Conservation (phyloP, 2,888 invertebrate species). For the Plusia festucae region DNA sequence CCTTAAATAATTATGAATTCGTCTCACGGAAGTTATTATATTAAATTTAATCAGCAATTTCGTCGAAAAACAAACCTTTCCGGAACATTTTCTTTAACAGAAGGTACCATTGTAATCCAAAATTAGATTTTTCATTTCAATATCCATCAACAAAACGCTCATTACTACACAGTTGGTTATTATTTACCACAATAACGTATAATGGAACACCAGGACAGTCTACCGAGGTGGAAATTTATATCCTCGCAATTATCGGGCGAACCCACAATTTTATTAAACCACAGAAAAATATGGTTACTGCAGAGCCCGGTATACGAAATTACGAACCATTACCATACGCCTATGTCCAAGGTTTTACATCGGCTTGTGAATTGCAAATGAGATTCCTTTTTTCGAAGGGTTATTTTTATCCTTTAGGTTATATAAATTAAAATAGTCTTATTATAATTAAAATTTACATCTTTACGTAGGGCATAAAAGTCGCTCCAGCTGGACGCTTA, state of each 20-base stretch:
- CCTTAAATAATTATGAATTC: too few relatives aligned
- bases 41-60: too few relatives aligned
- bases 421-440: not conserved
- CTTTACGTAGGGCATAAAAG: too few relatives aligned
- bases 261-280: conserved; percentile 60
- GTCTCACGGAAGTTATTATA: too few relatives aligned
- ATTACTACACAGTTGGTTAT: conserved; percentile 41
- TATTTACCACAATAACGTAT: conserved; percentile 29
- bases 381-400: conserved; percentile 20
- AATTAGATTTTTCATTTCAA: conserved; percentile 34
- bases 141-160: conserved; percentile 24
- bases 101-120: conserved; percentile 13
- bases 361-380: conserved; percentile 34
- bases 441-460: too few relatives aligned
- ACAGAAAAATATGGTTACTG: conserved; percentile 45
- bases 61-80: too few relatives aligned
- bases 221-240: conserved; percentile 51
- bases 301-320: conserved; percentile 16
- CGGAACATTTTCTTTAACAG: conserved; percentile 31
- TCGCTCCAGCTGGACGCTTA: too few relatives aligned
- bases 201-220: conserved; percentile 24
- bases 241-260: conserved; percentile 51
- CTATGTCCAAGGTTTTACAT: conserved; percentile 22
- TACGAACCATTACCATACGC: conserved; percentile 35
- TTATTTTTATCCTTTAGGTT: conserved; percentile 16